Evolutionary conservation across 2,797 vertebrate species (phyloP).

Genomic region (Sarcoramphus papa): DNA sequence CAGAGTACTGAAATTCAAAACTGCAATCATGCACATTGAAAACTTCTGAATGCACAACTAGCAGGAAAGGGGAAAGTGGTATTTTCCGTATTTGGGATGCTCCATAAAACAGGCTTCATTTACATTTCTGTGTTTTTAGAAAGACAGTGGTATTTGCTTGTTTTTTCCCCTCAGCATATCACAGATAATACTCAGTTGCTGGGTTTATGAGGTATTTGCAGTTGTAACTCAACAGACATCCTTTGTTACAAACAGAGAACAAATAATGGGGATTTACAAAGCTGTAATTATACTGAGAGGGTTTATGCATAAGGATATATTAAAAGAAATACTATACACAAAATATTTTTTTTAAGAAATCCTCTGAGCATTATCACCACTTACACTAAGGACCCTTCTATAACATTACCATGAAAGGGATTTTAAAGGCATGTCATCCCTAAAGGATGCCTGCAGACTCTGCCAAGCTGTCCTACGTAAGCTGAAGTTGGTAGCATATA

Average conservation of each 20-base stretch:
- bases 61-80: neutral
- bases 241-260: slow-evolving; percentile 40
- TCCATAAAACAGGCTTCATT: neutral
- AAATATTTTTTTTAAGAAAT: neutral
- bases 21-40: neutral
- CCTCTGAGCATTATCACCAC: neutral
- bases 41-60: neutral
- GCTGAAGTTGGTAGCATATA: neutral
- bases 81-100: neutral
- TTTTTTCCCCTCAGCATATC: neutral
- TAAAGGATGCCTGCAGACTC: neutral
- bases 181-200: neutral
- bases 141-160: neutral
- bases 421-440: neutral
- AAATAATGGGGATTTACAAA: slow-evolving; percentile 61
- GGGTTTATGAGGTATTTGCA: slow-evolving; percentile 5
- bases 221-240: slow-evolving; percentile 13
- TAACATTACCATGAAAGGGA: neutral
- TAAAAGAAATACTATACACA: neutral
- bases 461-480: neutral
- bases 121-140: neutral
- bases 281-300: slow-evolving; percentile 42
- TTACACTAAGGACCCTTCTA: neutral
- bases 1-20: neutral
- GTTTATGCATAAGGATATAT: neutral